Evolutionary conservation across 2,113 vertebrate genomes (phyloP).

Genomic region (Progne subis): DNA sequence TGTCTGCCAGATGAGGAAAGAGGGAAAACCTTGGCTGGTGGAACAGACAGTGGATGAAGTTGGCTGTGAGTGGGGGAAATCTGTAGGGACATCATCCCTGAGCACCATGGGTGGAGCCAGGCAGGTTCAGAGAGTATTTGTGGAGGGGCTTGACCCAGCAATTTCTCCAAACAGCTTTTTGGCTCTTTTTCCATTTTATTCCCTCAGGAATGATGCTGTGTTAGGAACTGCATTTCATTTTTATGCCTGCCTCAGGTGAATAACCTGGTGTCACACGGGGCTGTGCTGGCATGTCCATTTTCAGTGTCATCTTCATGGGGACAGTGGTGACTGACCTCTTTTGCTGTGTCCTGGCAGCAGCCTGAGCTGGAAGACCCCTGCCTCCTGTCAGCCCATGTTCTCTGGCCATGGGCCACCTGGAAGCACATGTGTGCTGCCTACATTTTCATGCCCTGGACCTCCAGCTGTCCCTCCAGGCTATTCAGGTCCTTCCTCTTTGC

Average conservation of each 20-base stretch:
- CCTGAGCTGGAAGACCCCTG: not conserved
- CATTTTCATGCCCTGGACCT: not conserved
- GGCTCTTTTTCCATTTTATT: not conserved
- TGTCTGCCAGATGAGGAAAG: not conserved
- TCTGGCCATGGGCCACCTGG: not conserved
- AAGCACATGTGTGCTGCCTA: not conserved
- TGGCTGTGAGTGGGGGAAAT: not conserved
- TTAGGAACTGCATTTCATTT: not conserved
- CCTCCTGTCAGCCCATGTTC: not conserved
- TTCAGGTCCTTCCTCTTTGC: not conserved
- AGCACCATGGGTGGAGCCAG: fast-evolving
- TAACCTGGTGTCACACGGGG: fast-evolving
- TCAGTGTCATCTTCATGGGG: not conserved
- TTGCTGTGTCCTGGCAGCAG: not conserved
- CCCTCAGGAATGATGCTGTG: fast-evolving
- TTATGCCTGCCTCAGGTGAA: not conserved
- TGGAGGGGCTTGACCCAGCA: not conserved
- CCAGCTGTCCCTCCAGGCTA: not conserved
- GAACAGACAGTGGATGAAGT: fast-evolving
- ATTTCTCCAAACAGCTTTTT: not conserved
- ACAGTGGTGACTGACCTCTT: not conserved
- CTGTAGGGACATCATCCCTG: fast-evolving
- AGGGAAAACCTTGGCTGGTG: not conserved
- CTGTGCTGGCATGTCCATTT: not conserved
- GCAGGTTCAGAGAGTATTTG: not conserved